Conservation (phyloP, 1,140 invertebrate genomes). For the Bombus affinis region DNA sequence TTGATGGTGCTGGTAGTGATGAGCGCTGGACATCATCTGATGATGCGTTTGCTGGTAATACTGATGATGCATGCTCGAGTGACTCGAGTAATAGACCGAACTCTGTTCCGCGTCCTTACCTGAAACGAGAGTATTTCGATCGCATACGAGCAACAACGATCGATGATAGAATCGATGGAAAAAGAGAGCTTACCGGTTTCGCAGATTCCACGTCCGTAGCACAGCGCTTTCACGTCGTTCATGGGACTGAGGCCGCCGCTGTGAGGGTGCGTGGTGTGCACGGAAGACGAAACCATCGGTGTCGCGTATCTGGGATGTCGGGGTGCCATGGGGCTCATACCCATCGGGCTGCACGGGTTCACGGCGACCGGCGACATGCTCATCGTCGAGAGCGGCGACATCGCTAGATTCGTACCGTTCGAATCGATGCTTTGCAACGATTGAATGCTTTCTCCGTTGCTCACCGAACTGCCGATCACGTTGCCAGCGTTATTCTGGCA, state of each 20-base stretch:
- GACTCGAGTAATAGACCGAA: constrained; percentile 78
- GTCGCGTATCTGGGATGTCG: constrained; percentile 79
- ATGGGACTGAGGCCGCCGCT: constrained; percentile 77
- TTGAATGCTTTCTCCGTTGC: constrained; percentile 69
- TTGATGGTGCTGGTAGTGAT: constrained; percentile 79
- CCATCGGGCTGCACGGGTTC: constrained; percentile 78
- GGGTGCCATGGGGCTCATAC: constrained; percentile 77
- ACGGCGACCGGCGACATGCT: constrained; percentile 78
- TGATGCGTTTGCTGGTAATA: constrained; percentile 80
- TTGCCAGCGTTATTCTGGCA: constrained; percentile 63
- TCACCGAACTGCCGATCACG: constrained; percentile 46
- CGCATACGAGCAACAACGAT: not conserved
- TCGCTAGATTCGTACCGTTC: constrained; percentile 74
- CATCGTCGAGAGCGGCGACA: constrained; percentile 78
- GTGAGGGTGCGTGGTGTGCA: constrained; percentile 75
- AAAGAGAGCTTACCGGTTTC: constrained; percentile 68
- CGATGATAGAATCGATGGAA: not conserved
- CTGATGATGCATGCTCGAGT: constrained; percentile 80
- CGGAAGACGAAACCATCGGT: constrained; percentile 77
- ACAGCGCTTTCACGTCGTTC: constrained; percentile 77
- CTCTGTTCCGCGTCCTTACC: constrained; percentile 79
- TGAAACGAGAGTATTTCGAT: constrained; percentile 35
- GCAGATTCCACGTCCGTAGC: constrained; percentile 78
- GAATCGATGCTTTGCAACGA: constrained; percentile 76
- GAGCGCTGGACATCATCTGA: constrained; percentile 75